phyloP scores from a whole-genome alignment of 2,888 invertebrate species.

The Leptinotarsa peninsularis region DNA sequence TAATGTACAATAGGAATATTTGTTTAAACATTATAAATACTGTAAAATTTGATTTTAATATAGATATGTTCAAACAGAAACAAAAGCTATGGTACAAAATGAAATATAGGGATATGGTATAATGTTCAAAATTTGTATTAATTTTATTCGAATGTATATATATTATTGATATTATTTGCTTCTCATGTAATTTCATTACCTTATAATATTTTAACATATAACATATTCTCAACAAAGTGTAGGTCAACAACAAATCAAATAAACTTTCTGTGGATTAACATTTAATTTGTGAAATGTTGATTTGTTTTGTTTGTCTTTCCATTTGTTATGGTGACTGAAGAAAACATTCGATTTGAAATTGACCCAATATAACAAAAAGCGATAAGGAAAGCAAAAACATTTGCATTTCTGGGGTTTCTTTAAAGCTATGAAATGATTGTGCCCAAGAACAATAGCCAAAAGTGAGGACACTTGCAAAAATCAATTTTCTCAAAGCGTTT shows the following conservation, averaged over 20 bases:
- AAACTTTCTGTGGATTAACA: constrained; percentile 6
- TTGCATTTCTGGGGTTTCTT: constrained; percentile 49
- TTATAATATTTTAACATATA: constrained; percentile 26
- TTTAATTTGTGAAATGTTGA: not conserved
- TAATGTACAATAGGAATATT: constrained; percentile 54
- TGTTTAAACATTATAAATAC: constrained; percentile 50
- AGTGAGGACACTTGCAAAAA: constrained; percentile 27
- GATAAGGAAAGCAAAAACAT: constrained; percentile 36
- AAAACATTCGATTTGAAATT: not conserved
- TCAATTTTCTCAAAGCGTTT: constrained; percentile 39
- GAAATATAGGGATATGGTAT: constrained; percentile 46
- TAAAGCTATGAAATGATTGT: constrained; percentile 37
- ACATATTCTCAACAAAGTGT: constrained; percentile 35
- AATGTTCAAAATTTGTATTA: constrained; percentile 38
- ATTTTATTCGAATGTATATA: constrained; percentile 23
- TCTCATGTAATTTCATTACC: constrained; percentile 30
- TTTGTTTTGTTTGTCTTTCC: not conserved
- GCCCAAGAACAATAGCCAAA: constrained; percentile 23
- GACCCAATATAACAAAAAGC: constrained; percentile 42
- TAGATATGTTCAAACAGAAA: constrained; percentile 50
- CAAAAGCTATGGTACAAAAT: constrained; percentile 37
- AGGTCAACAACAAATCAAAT: constrained; percentile 30
- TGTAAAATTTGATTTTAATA: constrained; percentile 49
- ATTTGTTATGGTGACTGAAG: not conserved
- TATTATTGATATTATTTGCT: constrained; percentile 34